phyloP scores from a whole-genome alignment of 1,140 invertebrate species.

The Hesperophylax magnus region DNA sequence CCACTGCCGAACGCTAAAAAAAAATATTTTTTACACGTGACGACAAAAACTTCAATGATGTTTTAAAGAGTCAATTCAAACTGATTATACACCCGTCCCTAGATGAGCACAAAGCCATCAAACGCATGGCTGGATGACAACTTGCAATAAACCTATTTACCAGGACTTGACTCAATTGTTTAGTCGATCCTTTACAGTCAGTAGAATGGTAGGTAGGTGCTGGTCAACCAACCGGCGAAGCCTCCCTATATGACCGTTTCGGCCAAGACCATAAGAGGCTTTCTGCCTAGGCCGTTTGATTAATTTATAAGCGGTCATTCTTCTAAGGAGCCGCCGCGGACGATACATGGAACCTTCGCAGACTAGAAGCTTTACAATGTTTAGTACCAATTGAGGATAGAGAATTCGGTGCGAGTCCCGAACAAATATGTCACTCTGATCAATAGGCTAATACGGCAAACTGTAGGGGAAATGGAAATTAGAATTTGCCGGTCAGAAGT shows the following conservation, averaged over 20 bases:
- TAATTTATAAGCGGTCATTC: conserved; percentile 50
- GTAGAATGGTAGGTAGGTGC: not conserved
- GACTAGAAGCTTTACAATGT: conserved; percentile 21
- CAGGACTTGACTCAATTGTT: not conserved
- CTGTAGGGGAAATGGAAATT: not conserved
- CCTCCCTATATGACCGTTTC: conserved; percentile 10
- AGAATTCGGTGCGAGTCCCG: conserved; percentile 6
- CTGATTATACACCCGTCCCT: no score
- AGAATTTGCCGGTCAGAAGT: no score
- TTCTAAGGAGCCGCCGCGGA: conserved; percentile 22
- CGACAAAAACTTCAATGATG: no score
- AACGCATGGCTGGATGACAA: no score
- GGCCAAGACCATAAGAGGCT: conserved; percentile 7
- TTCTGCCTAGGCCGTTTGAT: conserved; percentile 31
- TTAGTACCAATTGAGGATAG: not conserved
- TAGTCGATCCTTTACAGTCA: not conserved
- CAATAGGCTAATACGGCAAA: not conserved
- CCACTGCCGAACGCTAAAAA: no score
- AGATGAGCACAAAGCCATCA: no score
- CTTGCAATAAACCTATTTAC: not conserved
- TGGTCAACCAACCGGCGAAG: not conserved
- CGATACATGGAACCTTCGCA: not conserved
- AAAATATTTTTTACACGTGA: no score
- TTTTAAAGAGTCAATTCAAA: no score
- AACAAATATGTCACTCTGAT: conserved; percentile 22